These are phyloP conservation scores for Sitobion miscanthi DNA, from an alignment of 1,140 invertebrate genomes.

Conservation along the genomic window DNA sequence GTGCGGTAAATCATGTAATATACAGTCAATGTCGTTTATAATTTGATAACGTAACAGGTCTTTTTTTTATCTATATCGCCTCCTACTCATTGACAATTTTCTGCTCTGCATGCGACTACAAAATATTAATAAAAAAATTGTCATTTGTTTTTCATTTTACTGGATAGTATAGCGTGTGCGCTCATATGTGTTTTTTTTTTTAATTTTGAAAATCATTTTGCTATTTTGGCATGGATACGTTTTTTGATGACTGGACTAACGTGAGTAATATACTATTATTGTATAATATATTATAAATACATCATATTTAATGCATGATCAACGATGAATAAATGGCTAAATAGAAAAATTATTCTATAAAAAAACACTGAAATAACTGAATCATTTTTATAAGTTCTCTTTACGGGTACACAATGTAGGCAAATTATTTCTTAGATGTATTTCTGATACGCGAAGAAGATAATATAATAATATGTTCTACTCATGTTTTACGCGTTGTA, in stretches of 20 bases:
- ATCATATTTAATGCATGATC: neutral
- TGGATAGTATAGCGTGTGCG: neutral
- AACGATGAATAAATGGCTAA: neutral
- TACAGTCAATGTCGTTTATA: neutral
- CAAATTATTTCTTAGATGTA: neutral
- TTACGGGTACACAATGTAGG: neutral
- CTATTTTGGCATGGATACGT: conserved; percentile 11
- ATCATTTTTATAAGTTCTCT: neutral
- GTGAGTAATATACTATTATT: conserved; percentile 33
- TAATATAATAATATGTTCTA: neutral
- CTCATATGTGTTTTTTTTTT: neutral
- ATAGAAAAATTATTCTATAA: neutral
- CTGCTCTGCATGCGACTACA: neutral
- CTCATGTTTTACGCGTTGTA: neutral
- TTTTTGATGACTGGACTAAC: conserved; percentile 52
- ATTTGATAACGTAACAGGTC: conserved; percentile 35
- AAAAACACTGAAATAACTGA: neutral
- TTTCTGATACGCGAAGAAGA: neutral
- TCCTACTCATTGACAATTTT: conserved; percentile 10
- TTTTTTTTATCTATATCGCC: neutral
- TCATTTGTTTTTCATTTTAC: neutral
- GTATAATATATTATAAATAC: neutral
- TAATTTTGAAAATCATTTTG: conserved; percentile 10
- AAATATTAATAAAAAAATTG: neutral
- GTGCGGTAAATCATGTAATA: conserved; percentile 32